Evolutionary conservation across 1,140 invertebrate species (phyloP), one percentile per base, ranked within the genome.

Genomic region (Drosophila pseudoananassae): DNA sequence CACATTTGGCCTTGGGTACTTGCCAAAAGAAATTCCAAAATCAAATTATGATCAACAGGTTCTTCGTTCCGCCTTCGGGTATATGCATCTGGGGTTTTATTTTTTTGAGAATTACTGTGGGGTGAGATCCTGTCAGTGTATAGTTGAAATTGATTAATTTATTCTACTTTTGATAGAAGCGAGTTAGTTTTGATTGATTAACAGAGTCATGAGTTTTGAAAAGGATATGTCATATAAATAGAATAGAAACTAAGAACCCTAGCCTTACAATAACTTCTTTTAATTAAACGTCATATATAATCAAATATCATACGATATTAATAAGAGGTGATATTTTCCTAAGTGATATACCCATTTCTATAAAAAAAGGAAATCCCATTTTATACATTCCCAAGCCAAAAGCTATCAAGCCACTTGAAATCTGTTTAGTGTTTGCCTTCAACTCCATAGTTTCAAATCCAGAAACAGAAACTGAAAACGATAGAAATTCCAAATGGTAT

Each of bases 21-120:
- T 69, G 63, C 31, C 64, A 55, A 68, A 69, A 69, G 63, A 68
- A 68, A 69, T 69, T 69, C 65, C 29, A 36, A 68, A 69, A 33
- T 69, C 61, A 36, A 69, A 69, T 69, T 68, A 55, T 55, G 36
- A 69, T 55, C 65, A 68, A 68, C 65, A 54, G 49, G 49, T 54
- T 66, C 50, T 54, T 12, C 8, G 15, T 46, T 15, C 49, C 40
- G 63, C 49, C 61, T 52, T 40, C 25, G 10, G 58, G 61, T 25
- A 10, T 23, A 47, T 69, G 38, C 38, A 66, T 46, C 50, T 55
- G 40, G 49, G 25, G 6, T 4, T 14, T 29, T 9, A 36, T 49
- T 33, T 27, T 25, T 27, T 27, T 27, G 25, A 27, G 25, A n/a
- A 52, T 46, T 55, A 29, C 4, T 2, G 59, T 27, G 27, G 15